These are phyloP conservation scores for Nomada goodeniana DNA, from an alignment of 2,888 invertebrate genomes.

Conservation along the genomic window DNA sequence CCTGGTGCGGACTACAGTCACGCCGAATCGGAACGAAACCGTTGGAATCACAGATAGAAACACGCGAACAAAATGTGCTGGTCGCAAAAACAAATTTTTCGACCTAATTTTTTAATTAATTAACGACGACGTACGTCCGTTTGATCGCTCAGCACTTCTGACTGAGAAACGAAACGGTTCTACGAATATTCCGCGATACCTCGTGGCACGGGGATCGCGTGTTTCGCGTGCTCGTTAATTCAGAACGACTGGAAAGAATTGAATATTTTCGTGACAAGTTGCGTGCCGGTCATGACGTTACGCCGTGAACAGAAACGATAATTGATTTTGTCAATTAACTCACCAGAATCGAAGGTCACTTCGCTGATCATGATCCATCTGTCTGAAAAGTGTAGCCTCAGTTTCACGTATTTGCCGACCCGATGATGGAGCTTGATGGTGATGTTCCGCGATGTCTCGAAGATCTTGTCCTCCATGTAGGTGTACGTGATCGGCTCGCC, in stretches of 20 bases:
- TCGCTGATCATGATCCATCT: constrained; percentile 96
- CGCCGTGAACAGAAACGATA: too few relatives aligned
- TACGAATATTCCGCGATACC: constrained; percentile 43
- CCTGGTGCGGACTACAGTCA: constrained; percentile 32
- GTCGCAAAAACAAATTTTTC: constrained; percentile 60
- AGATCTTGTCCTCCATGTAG: constrained; percentile 90
- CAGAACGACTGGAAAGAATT: constrained; percentile 1
- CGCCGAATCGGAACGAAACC: constrained; percentile 66
- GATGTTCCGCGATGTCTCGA: constrained; percentile 93
- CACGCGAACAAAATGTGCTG: constrained; percentile 36
- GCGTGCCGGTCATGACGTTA: too few relatives aligned
- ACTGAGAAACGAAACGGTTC: constrained; percentile 45
- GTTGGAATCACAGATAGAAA: constrained; percentile 60
- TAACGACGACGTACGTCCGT: too few relatives aligned
- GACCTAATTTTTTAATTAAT: constrained; percentile 39
- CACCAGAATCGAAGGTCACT: constrained; percentile 93
- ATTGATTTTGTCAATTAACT: constrained; percentile 68
- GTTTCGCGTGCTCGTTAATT: constrained; percentile 23
- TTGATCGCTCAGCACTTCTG: constrained; percentile 44
- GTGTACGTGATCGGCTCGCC: constrained; percentile 91
- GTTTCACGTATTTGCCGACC: constrained; percentile 92
- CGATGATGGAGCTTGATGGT: constrained; percentile 92
- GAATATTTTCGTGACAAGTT: constrained; percentile 33
- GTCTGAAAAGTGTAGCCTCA: constrained; percentile 91
- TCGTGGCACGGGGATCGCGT: constrained; percentile 27